These are phyloP conservation scores for Heliconius congener DNA, from an alignment of 1,140 invertebrate genomes.

Conservation along the genomic window DNA sequence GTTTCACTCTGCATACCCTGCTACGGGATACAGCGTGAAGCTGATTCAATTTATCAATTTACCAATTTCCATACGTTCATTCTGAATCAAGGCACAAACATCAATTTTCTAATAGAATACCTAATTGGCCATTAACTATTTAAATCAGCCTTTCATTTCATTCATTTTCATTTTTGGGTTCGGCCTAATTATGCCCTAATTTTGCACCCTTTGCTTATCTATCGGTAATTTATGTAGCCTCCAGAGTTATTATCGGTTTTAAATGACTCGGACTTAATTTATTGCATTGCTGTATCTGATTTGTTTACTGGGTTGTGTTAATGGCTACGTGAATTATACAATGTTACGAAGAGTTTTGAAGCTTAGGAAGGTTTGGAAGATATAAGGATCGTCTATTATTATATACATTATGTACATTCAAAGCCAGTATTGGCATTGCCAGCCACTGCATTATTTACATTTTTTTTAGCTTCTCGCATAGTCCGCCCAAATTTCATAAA, in stretches of 20 bases:
- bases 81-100: conserved; percentile 21
- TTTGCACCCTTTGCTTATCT: conserved; percentile 20
- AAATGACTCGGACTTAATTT: conserved; percentile 18
- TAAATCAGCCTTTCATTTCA: conserved; percentile 23
- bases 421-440: no score
- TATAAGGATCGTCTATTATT: neutral
- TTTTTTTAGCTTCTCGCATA: no score
- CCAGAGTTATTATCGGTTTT: conserved; percentile 26
- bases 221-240: conserved; percentile 28
- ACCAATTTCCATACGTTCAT: conserved; percentile 7
- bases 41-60: neutral
- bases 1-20: no score
- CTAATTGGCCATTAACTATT: conserved; percentile 34
- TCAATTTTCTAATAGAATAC: conserved; percentile 39
- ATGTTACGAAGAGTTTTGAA: neutral
- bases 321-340: neutral
- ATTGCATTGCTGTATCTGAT: conserved; percentile 11
- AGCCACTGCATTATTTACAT: no score
- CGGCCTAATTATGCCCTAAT: conserved; percentile 25
- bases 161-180: conserved; percentile 26
- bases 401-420: no score
- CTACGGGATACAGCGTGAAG: no score
- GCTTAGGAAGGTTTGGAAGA: neutral
- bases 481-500: no score
- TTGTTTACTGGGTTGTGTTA: neutral